Evolutionary conservation across 2,113 vertebrate species (phyloP).

Genomic region (Elaphurus davidianus): DNA sequence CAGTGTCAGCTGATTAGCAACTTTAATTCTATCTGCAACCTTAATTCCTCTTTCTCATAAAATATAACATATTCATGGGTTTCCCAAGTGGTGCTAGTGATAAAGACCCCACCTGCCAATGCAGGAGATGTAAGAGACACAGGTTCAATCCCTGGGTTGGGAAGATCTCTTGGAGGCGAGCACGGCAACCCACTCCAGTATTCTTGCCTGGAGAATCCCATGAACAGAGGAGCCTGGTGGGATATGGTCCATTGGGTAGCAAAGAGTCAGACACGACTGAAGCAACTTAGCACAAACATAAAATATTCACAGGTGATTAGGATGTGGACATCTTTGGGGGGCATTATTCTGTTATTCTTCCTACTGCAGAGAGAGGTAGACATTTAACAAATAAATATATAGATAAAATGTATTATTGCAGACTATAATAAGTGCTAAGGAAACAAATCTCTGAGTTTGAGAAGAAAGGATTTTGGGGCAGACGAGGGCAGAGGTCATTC

Average conservation of each 20-base stretch:
- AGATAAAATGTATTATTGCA: background rate
- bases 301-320: background rate
- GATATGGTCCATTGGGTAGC: too few species aligned
- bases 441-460: background rate
- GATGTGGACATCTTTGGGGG: background rate
- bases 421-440: background rate
- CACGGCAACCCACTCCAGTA: background rate
- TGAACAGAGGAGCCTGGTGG: background rate
- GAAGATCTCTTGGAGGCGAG: background rate
- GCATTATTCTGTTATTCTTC: background rate
- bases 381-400: constrained; percentile 13
- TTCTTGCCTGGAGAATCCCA: background rate
- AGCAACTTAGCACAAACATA: background rate
- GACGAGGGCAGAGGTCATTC: background rate
- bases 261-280: too few species aligned
- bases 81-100: background rate
- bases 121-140: background rate
- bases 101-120: background rate
- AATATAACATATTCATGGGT: background rate
- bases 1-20: background rate
- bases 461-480: background rate
- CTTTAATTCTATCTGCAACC: background rate
- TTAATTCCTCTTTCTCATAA: background rate
- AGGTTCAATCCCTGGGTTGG: background rate
- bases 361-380: background rate